Base-by-base conservation (phyloP, 2,888 invertebrate genomes). In the Pyrochroa serraticornis region DNA sequence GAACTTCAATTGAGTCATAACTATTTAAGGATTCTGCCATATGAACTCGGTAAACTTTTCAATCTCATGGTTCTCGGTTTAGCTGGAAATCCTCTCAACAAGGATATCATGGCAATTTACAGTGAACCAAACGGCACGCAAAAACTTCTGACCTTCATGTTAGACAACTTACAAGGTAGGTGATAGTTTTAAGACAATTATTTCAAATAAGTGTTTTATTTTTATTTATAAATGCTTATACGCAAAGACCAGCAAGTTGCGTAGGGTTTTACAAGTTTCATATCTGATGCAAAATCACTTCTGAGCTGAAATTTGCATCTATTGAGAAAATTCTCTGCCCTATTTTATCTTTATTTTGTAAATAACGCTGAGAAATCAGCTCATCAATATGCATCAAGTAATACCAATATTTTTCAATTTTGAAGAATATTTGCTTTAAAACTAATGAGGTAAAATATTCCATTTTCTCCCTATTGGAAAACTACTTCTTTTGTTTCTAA, bases 41-140 rank as follows among this genome's bases (percentile, higher is more conserved):
- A 93, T 81, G 97, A 98, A 82, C 85, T 99, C 72, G 99, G 99
- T 70, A 96, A 96, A 82, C 85, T 98, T 72, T 99, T 98, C 82
- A 95, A 97, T 82, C 86, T 99, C 65, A 93, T 95, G 80, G 87
- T 92, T 74, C 85, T 99, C 68, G 95, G 96, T 75, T 84, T 94
- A 70, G 90, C 92, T 75, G 97, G 96, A 14, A 98, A 98, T 84
- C 97, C 97, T 36, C 85, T 98, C 64, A 90, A 91, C 75, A 93
- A 93, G 80, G 97, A 97, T 78, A 90, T 97, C 80, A 85, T 94
- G 80, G 87, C 90, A 64, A 85, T 97, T 67, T 97, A 95, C 82
- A 92, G 91, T 78, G 97, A 97, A 81, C 88, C 89, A 72, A 95
- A 95, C 79, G 97, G 97, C 49, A 95, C 95, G 41, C 89, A 91